Conservation (phyloP, 92 coral and sea anemone species). For the Porites cylindrica region DNA sequence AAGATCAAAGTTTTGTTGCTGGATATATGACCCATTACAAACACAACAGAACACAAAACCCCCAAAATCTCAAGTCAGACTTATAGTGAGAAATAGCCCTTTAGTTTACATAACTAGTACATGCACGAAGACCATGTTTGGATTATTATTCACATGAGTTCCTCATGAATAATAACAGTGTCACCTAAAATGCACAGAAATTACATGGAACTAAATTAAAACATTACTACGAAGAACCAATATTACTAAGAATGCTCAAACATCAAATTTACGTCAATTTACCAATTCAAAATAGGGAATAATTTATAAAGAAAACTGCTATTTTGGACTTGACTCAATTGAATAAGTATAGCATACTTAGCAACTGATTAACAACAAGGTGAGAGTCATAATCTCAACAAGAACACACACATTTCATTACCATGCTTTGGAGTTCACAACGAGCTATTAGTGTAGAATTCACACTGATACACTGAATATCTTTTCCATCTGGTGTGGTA, state of each 20-base stretch:
- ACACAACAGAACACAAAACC: too few species aligned
- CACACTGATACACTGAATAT: neutral
- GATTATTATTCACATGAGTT: neutral
- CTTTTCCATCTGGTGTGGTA: neutral
- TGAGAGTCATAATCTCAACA: neutral
- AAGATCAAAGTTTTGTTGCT: too few species aligned
- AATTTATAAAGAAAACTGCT: neutral
- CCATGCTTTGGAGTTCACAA: neutral
- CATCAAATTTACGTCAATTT: neutral
- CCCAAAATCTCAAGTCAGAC: too few species aligned
- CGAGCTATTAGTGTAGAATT: neutral
- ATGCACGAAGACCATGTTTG: too few species aligned
- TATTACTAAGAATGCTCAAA: neutral
- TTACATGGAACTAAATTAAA: neutral
- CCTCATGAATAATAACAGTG: conserved; percentile 19
- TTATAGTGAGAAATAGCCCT: too few species aligned
- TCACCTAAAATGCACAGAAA: neutral
- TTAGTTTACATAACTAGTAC: too few species aligned
- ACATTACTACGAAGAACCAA: neutral
- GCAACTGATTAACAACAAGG: neutral
- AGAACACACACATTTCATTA: neutral
- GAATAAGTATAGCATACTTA: neutral
- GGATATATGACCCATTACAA: too few species aligned
- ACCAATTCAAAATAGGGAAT: neutral
- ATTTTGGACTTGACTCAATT: too few species aligned